Evolutionary conservation across 1,140 invertebrate genomes (phyloP).

Genomic region (Phenacoccus solenopsis): DNA sequence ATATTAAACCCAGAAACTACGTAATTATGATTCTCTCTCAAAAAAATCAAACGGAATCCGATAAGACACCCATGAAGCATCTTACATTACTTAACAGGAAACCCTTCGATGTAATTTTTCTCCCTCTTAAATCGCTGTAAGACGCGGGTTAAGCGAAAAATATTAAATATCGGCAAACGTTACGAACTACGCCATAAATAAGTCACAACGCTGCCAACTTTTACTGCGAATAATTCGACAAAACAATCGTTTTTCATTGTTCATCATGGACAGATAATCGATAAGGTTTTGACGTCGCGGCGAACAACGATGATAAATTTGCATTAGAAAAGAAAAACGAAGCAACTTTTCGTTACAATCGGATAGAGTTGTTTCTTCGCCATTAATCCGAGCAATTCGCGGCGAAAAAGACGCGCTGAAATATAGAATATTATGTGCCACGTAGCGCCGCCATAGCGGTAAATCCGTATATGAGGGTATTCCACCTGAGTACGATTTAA

Average conservation of each 20-base stretch:
- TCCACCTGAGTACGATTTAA: slow-evolving; percentile 1
- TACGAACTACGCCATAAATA: too few species aligned
- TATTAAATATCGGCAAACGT: too few species aligned
- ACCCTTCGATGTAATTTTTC: too few species aligned
- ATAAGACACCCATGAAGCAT: too few species aligned
- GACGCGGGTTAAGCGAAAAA: too few species aligned
- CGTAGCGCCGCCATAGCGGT: background rate
- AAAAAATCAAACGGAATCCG: too few species aligned
- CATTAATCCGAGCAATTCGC: background rate
- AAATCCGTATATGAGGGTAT: background rate
- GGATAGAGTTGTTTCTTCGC: background rate
- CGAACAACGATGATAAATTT: background rate
- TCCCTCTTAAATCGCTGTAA: too few species aligned
- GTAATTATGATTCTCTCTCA: too few species aligned
- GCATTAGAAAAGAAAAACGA: background rate
- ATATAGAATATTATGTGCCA: background rate
- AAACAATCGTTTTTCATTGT: background rate
- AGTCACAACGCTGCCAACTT: too few species aligned
- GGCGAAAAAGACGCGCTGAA: background rate
- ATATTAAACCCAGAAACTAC: too few species aligned
- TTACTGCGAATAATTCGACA: background rate
- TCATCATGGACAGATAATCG: background rate
- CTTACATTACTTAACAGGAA: too few species aligned
- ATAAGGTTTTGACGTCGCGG: background rate
- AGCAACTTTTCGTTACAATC: background rate